These are phyloP conservation scores for Dendrophyllia cribrosa DNA, from an alignment of 64 coral and sea anemone species.

Conservation along the genomic window DNA sequence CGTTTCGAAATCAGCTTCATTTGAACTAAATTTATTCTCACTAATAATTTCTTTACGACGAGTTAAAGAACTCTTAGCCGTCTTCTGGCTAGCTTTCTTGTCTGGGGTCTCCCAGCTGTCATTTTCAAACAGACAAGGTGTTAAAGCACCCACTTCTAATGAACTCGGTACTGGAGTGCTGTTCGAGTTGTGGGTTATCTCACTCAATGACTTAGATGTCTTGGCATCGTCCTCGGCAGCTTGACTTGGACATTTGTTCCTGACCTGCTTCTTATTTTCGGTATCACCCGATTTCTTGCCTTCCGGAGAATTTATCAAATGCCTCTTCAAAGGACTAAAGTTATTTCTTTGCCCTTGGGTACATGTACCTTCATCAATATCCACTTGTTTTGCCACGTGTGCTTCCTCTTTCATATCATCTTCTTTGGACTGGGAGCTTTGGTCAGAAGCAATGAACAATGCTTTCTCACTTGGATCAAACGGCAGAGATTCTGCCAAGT, in stretches of 20 bases:
- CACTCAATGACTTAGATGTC: background rate
- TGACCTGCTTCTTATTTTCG: background rate
- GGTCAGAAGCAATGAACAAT: background rate
- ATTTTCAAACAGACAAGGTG: slow-evolving; percentile 38
- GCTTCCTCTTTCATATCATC: background rate
- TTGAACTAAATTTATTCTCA: background rate
- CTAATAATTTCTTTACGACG: background rate
- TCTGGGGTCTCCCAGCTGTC: background rate
- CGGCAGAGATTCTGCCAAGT: background rate
- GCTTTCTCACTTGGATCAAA: background rate
- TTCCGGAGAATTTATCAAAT: background rate
- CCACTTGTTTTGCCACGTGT: too few relatives aligned
- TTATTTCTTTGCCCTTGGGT: background rate
- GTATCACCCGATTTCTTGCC: background rate
- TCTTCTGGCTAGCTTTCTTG: background rate
- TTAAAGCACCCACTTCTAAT: background rate
- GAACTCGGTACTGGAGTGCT: slow-evolving; percentile 5
- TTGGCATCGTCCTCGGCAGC: background rate
- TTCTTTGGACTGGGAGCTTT: background rate
- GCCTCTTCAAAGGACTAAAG: background rate
- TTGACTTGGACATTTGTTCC: background rate
- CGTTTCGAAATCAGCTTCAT: background rate
- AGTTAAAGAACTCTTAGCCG: background rate
- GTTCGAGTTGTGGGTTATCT: background rate
- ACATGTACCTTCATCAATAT: background rate